Evolutionary conservation across 2,797 vertebrate genomes (phyloP).

Genomic region (Lagocephalus sceleratus): DNA sequence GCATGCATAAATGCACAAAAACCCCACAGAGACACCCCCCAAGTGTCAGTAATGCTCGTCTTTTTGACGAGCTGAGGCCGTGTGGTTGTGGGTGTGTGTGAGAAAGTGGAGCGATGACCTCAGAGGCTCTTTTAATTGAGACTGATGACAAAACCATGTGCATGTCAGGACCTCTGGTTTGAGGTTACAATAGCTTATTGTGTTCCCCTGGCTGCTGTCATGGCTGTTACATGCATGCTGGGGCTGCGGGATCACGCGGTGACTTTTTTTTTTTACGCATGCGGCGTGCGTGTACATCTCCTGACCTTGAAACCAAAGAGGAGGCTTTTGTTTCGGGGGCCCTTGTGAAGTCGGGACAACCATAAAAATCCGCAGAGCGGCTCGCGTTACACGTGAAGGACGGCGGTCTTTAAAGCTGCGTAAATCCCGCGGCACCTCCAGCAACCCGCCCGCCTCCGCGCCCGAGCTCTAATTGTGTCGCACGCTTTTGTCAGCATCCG

Average conservation of each 20-base stretch:
- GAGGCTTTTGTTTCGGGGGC: conserved; percentile 47
- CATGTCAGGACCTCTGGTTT: conserved; percentile 58
- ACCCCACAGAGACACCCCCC: neutral
- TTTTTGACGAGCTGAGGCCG: neutral
- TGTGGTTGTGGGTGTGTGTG: conserved; percentile 14
- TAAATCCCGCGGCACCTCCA: conserved; percentile 12
- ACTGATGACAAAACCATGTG: conserved; percentile 76
- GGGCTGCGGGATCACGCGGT: conserved; percentile 13
- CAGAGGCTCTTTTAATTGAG: conserved; percentile 58
- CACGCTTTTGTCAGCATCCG: too few species aligned
- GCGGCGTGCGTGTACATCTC: conserved; percentile 23
- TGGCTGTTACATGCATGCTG: conserved; percentile 38
- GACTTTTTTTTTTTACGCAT: conserved; percentile 17
- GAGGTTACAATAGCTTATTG: conserved; percentile 77
- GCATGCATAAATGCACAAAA: neutral
- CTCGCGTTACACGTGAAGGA: conserved; percentile 55
- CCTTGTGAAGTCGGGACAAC: conserved; percentile 51
- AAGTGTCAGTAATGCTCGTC: neutral
- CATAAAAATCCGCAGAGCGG: conserved; percentile 45
- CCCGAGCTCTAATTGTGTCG: too few species aligned
- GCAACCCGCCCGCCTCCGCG: too few species aligned
- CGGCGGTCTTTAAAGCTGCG: conserved; percentile 27
- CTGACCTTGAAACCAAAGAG: conserved; percentile 43
- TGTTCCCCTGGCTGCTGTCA: conserved; percentile 60
- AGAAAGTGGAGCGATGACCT: conserved; percentile 48